Percentiles rank a stretch among this genome's conserved stretches.
Conservation (phyloP, 2,797 vertebrate genomes). For the Rhyacichthys aspro region DNA sequence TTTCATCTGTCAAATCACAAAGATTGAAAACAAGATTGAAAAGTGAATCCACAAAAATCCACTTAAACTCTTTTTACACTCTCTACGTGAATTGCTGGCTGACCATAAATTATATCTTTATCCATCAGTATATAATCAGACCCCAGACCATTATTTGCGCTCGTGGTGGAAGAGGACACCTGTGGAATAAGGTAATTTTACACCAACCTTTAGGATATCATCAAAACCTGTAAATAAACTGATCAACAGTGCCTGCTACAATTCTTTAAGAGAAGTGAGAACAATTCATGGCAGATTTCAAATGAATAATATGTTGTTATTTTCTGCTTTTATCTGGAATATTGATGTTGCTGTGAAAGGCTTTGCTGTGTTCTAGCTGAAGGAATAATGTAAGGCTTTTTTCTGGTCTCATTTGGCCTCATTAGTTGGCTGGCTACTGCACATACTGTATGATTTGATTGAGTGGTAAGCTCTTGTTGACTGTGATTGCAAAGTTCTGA, state of each 20-base stretch:
- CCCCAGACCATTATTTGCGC: background rate
- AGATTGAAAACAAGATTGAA: too few species aligned
- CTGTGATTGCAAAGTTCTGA: slow-evolving; percentile 35
- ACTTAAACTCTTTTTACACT: too few species aligned
- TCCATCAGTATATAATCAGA: too few species aligned
- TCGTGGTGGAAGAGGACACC: too few species aligned
- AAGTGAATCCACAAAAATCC: too few species aligned
- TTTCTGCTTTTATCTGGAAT: slow-evolving; percentile 10
- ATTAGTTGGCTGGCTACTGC: slow-evolving; percentile 14
- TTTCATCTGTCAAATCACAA: too few species aligned
- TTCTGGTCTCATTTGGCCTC: slow-evolving; percentile 20
- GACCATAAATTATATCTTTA: too few species aligned
- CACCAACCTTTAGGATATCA: too few species aligned
- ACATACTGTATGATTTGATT: slow-evolving; percentile 29
- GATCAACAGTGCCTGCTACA: slow-evolving; percentile 46
- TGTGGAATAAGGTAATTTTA: background rate
- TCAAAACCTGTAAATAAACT: too few species aligned
- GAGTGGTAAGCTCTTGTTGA: slow-evolving; percentile 28
- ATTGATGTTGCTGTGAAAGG: slow-evolving; percentile 12
- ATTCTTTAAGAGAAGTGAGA: slow-evolving; percentile 1
- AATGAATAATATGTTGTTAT: background rate
- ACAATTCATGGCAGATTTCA: slow-evolving; percentile 4
- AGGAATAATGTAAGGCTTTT: background rate
- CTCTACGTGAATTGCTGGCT: too few species aligned
- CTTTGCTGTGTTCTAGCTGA: slow-evolving; percentile 26